Evolutionary conservation across 2,113 vertebrate species (phyloP), one percentile per base, ranked within the genome.

Genomic region (Pithys albifrons): DNA sequence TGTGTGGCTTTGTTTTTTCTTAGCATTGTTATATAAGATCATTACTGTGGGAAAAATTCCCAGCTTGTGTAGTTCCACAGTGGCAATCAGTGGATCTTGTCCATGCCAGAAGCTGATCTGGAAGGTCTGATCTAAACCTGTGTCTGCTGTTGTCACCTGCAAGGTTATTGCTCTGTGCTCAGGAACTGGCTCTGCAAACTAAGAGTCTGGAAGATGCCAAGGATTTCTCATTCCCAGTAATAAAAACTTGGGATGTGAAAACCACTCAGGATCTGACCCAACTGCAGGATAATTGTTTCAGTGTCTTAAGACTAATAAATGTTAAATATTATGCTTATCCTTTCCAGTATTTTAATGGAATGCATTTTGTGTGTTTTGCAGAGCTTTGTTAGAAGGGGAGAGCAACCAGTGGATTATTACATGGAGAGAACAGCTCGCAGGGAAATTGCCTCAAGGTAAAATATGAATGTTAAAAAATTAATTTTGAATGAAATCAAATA

Each of bases 311-410:
- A 71, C 35, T 52, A 52, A 4, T 0, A 33, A 64, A 75, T 79
- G 55, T 78, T 65, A 79, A 94, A 25, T 45, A 10, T 29, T 35
- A 4, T 7, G 15, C 55, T 70, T 45, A 16, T 39, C 57, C 9
- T 71, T 48, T 27, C 33, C 46, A 78, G 41, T 35, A 41, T 87
- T 76, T 70, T 95, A 84, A 97, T 61, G 27, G 80, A 61, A 78
- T 91, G 5, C 31, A 61, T 67, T 69, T 70, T 54, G 5, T 87
- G 65, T 96, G n/a, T 97, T 93, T 89, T 85, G 70, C 93, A 99
- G 99, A 94, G 98, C 99, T 95, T 98, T 99, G 55, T 92, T 99
- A 92, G 99, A 99, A 97, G 99, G 98, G 64, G 98, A 99, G 94
- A 98, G 96, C 95, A 97, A 97, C 27, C 97, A 95, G 3, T 98